Evolutionary conservation across 2,888 invertebrate genomes (phyloP), one percentile per base, ranked within the genome.

Genomic region (Eurytoma adleriae): DNA sequence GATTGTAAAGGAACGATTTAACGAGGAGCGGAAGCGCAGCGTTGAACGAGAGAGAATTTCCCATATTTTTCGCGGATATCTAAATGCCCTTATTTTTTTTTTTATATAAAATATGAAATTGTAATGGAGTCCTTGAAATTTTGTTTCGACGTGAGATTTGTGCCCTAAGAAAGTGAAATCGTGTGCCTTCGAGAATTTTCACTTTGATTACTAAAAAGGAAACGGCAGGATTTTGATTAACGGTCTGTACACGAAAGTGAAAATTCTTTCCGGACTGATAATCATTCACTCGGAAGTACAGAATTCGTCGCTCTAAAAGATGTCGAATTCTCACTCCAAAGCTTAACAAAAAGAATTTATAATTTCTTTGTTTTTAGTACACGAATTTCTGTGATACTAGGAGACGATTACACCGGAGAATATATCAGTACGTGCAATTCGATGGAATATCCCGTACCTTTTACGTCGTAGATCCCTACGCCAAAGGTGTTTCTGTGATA

Each of bases 181-280:
- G 64, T 40, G 73, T 73, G 73, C 73, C 64, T 73, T 73, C n/a
- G 18, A 64, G 40, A 73, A 73, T 73, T 64, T 56, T 73, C 73
- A 73, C 64, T 64, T 74, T 50, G 20, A 59, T 40, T 40, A 73
- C 48, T 27, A 50, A 64, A 7, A 27, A 16, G 40, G 18, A 64
- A 64, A 18, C 64, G 0, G 0, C 30, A 10, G 18, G 10, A 40
- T 10, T 40, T 10, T 40, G 40, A 40, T 64, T 48, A 3, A 10
- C n/a, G 57, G 20, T 57, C 40, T 27, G 16, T 14, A 24, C 2
- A 40, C 1, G 57, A n/a, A 57, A 13, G 57, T 69, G 40, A 20
- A 40, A 20, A 69, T 69, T 40, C 48, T 64, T 64, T 18, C 64
- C 64, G 64, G 40, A 64, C 20, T 64, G 64, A 48, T 16, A 64